Percentiles rank a stretch among this genome's conserved stretches.
Evolutionary conservation across 1,140 invertebrate species (phyloP).

Genomic region (Heliconius himera): DNA sequence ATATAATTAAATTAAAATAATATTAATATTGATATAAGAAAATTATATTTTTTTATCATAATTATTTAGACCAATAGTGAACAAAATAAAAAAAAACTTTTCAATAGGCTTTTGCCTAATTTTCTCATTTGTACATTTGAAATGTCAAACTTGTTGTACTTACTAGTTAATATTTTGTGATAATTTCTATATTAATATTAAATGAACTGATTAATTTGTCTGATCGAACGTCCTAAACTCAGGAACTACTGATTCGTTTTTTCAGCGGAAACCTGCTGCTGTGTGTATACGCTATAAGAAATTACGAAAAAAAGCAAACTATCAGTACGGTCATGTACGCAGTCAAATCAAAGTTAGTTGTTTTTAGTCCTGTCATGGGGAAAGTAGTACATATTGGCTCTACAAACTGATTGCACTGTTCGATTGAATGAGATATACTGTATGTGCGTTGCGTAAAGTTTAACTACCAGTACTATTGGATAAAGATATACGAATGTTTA

Average conservation of each 20-base stretch:
- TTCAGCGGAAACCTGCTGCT: too few species aligned
- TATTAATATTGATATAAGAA: too few species aligned
- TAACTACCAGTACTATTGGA: slow-evolving; percentile 10
- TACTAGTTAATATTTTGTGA: not conserved
- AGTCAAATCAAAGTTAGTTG: not conserved
- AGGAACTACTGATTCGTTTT: too few species aligned
- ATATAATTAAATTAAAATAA: not conserved
- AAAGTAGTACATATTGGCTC: not conserved
- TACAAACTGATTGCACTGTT: slow-evolving; percentile 32
- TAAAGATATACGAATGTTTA: not conserved
- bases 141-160: not conserved
- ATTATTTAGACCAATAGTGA: too few species aligned
- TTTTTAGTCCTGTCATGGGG: slow-evolving; percentile 11
- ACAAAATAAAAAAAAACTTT: too few species aligned
- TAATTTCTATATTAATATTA: not conserved
- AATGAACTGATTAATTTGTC: too few species aligned
- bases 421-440: slow-evolving; percentile 24
- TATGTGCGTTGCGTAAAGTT: slow-evolving; percentile 21
- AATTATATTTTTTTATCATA: too few species aligned
- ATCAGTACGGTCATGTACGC: not conserved
- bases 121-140: not conserved
- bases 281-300: too few species aligned
- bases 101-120: too few species aligned
- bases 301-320: too few species aligned
- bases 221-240: too few species aligned